Conservation (phyloP, 1,140 invertebrate genomes). For the Caenorhabditis latens region DNA sequence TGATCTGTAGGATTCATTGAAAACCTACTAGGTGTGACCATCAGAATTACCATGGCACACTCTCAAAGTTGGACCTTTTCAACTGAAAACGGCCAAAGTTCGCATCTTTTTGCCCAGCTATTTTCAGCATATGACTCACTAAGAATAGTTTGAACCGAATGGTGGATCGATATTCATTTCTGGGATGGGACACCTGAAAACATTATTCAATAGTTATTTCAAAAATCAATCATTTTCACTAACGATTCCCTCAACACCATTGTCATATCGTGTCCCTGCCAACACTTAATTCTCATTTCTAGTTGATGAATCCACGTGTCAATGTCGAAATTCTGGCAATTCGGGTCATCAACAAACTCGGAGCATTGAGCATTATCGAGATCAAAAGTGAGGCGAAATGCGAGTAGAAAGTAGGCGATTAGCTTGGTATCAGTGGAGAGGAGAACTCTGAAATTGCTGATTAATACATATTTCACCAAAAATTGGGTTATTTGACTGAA, state of each 20-base stretch:
- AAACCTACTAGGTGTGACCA: too few relatives aligned
- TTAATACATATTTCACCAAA: too few relatives aligned
- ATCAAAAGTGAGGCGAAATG: constrained; percentile 9
- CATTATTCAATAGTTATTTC: not conserved
- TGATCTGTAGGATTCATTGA: too few relatives aligned
- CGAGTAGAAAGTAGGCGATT: not conserved
- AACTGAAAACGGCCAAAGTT: too few relatives aligned
- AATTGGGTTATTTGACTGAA: too few relatives aligned
- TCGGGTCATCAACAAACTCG: not conserved
- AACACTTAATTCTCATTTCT: constrained; percentile 38
- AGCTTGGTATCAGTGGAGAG: constrained; percentile 4
- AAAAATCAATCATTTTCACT: not conserved
- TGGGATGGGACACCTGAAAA: not conserved
- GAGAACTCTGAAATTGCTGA: not conserved
- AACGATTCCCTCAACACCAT: constrained; percentile 3
- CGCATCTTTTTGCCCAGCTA: too few relatives aligned
- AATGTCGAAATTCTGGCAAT: not conserved
- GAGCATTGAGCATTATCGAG: not conserved
- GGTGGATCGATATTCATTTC: not conserved
- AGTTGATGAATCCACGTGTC: constrained; percentile 39
- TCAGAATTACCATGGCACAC: too few relatives aligned
- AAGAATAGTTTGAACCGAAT: not conserved
- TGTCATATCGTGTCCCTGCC: constrained; percentile 24
- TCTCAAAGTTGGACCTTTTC: too few relatives aligned
- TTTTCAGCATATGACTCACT: too few relatives aligned